Base-by-base conservation (phyloP, 2,888 invertebrate species). In the Callyntrura sp. region DNA sequence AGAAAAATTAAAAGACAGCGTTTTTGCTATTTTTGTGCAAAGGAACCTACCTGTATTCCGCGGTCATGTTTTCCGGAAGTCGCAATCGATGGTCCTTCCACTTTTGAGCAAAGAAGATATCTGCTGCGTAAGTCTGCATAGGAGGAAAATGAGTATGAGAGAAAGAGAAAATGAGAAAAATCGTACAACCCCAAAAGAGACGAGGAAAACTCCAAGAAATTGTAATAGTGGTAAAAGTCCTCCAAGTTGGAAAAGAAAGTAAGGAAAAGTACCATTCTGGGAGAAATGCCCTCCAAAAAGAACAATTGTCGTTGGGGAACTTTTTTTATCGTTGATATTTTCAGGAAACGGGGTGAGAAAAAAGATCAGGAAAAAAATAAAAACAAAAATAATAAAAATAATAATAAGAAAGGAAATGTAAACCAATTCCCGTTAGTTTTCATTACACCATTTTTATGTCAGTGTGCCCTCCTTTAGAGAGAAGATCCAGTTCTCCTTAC, bases 71-170 rank as follows among this genome's bases (percentile, higher is more conserved):
- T 94, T 98, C 98, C 0, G 98, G 98, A 91, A 98, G 95, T 88
- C 97, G 95, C 35, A 98, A 95, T 8, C 98, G 96, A 94, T 97
- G 97, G 94, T 98, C 98, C 94, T 97, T 98, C 98, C 98, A 98
- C 1, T 97, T 97, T 95, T 98, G 98, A 12, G 98, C 98, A 94
- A 98, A 98, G 95, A 98, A 98, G 94, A 98, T 98, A 94, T 98
- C 98, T 0, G 98, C 98, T 0, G 97, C 98, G 93, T 98, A 98
- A 0, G 98, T 98, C 97, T 94, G 90, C 17, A 70, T 43, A 70
- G 35, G 43, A 28, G 25, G 51, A 73, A 25, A 60, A 12, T 8
- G 12, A 79, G 35, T 35, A 79, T n/a, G 60, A 23, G 60, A 20
- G 23, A 60, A 51, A n/a, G 12, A 43, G 17, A 70, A 14, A 35